Percentiles rank a stretch among this genome's conserved stretches.
Evolutionary conservation across 2,888 invertebrate genomes (phyloP).

Genomic region (Dasypogon diadema): DNA sequence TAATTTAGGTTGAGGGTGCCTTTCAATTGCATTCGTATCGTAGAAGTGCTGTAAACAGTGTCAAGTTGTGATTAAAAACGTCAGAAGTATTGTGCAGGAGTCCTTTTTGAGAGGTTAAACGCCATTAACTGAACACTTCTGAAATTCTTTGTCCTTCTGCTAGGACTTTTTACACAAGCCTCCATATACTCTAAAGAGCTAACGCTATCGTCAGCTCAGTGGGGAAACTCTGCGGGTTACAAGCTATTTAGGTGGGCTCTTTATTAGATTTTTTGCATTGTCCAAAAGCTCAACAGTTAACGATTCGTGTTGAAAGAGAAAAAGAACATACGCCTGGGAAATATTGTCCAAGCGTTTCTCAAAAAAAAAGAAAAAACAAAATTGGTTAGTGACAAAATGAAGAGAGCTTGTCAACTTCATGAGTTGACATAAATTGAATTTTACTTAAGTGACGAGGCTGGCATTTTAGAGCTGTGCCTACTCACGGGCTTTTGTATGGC

Average conservation of each 20-base stretch:
- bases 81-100: conserved; percentile 19
- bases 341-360: conserved; percentile 20
- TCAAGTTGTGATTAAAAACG: conserved; percentile 41
- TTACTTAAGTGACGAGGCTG: conserved; percentile 33
- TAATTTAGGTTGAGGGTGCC: conserved; percentile 8
- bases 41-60: conserved; percentile 19
- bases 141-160: not conserved
- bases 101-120: not conserved
- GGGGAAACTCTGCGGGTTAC: conserved; percentile 39
- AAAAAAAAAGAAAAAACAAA: not conserved
- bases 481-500: not conserved
- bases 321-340: not conserved
- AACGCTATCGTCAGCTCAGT: conserved; percentile 15
- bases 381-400: conserved; percentile 36
- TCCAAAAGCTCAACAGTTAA: conserved; percentile 19
- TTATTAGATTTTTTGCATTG: conserved; percentile 5
- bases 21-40: not conserved
- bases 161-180: not conserved
- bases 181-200: conserved; percentile 29
- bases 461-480: conserved; percentile 26
- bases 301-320: not conserved
- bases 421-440: conserved; percentile 53
- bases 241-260: conserved; percentile 8
- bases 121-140: conserved; percentile 39
- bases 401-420: conserved; percentile 39